A percentile compares a stretch with the other conserved stretches of the same genome.
These are phyloP conservation scores for Platycnemis pennipes DNA, from an alignment of 2,888 invertebrate species.

Conservation along the genomic window DNA sequence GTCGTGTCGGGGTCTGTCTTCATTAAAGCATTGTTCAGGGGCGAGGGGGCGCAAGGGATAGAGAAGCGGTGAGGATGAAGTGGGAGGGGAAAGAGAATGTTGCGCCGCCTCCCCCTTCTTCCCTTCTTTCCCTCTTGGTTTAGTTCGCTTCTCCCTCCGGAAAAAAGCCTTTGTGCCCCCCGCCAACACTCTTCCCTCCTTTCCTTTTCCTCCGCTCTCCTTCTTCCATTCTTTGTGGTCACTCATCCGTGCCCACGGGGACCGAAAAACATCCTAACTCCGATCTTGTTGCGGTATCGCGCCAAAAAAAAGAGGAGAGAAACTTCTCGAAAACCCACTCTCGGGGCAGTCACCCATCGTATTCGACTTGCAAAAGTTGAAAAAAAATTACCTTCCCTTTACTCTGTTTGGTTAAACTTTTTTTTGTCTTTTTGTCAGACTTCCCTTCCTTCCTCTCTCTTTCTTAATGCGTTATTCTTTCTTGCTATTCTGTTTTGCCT, in stretches of 20 bases:
- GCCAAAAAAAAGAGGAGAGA: conserved; percentile 20
- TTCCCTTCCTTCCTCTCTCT: not conserved
- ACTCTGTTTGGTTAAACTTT: conserved; percentile 48
- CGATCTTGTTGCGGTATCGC: conserved; percentile 43
- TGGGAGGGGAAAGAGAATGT: not conserved
- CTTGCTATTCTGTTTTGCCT: not conserved
- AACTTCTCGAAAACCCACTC: conserved; percentile 55
- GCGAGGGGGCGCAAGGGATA: not conserved
- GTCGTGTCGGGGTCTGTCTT: not conserved
- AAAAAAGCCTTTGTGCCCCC: conserved; percentile 43
- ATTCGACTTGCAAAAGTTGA: conserved; percentile 36
- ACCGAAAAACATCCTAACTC: conserved; percentile 56
- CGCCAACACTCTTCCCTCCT: conserved; percentile 6
- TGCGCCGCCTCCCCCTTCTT: not conserved
- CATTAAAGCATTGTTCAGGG: conserved; percentile 17
- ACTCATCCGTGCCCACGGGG: conserved; percentile 53
- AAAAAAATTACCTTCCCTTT: not conserved
- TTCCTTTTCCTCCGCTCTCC: not conserved
- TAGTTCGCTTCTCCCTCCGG: not conserved
- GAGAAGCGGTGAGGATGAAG: not conserved
- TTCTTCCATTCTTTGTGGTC: conserved; percentile 40
- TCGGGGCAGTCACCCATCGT: not conserved
- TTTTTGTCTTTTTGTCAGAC: not conserved
- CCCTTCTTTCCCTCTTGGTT: not conserved
- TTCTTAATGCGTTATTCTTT: not conserved